phyloP scores from a whole-genome alignment of 2,888 invertebrate species.

The Callimorpha dominula region DNA sequence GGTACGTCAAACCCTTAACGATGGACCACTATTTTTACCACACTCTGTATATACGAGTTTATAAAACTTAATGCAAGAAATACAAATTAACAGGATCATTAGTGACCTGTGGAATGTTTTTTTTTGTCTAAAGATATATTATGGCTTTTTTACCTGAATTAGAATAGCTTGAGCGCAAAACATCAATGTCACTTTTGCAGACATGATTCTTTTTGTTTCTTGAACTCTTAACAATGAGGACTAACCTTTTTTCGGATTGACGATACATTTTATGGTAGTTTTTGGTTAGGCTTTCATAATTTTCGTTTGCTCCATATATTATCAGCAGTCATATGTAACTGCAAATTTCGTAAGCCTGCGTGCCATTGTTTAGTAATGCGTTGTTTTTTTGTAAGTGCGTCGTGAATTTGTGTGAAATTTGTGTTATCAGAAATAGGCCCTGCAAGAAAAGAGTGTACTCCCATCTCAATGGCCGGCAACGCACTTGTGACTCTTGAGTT shows the following conservation, averaged over 20 bases:
- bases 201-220: neutral
- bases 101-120: too few relatives aligned
- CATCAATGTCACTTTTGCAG: neutral
- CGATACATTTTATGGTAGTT: neutral
- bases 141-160: neutral
- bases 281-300: neutral
- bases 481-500: too few relatives aligned
- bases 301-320: neutral
- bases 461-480: too few relatives aligned
- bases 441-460: too few relatives aligned
- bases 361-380: neutral
- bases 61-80: too few relatives aligned
- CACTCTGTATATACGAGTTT: too few relatives aligned
- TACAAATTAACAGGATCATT: too few relatives aligned
- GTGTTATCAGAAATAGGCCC: neutral
- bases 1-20: too few relatives aligned
- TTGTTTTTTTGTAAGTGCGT: neutral
- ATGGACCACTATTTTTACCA: too few relatives aligned
- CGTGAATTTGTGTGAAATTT: neutral
- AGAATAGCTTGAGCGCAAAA: neutral
- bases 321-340: neutral
- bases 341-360: neutral
- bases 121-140: too few relatives aligned
- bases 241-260: neutral
- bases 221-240: neutral